Percentiles rank a stretch among this genome's conserved stretches.
phyloP scores from a whole-genome alignment of 1,140 invertebrate genomes.

The Acromyrmex charruanus region DNA sequence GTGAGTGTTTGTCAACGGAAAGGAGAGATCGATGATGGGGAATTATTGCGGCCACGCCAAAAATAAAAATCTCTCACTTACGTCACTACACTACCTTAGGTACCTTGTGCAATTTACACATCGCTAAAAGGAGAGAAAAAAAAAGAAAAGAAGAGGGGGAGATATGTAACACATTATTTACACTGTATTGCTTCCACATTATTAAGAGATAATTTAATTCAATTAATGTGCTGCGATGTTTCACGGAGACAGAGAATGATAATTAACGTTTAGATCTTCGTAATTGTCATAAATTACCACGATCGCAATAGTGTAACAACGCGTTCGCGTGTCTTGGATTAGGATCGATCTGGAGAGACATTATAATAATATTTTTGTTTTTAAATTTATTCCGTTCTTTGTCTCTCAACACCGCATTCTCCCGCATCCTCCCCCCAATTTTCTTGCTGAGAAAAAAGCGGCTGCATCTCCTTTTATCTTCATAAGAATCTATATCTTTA shows the following conservation, averaged over 20 bases:
- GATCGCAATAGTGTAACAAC: conserved; percentile 74
- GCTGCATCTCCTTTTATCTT: conserved; percentile 6
- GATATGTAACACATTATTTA: conserved; percentile 70
- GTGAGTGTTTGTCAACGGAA: conserved; percentile 20
- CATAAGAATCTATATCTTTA: conserved; percentile 19
- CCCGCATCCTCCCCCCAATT: not conserved
- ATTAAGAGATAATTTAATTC: conserved; percentile 67
- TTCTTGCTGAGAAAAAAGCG: not conserved
- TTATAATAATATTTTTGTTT: conserved; percentile 82
- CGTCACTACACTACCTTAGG: conserved; percentile 42
- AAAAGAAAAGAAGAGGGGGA: conserved; percentile 36
- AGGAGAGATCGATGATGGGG: conserved; percentile 18
- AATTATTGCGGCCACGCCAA: conserved; percentile 36
- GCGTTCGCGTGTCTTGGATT: conserved; percentile 62
- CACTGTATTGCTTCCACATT: conserved; percentile 76
- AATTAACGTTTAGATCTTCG: conserved; percentile 67
- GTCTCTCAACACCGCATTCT: not conserved
- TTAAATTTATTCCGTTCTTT: conserved; percentile 74
- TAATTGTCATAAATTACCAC: conserved; percentile 72
- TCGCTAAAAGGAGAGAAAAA: conserved; percentile 49
- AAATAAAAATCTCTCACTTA: conserved; percentile 56
- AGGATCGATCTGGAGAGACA: conserved; percentile 66
- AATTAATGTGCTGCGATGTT: conserved; percentile 64
- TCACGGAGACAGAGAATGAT: conserved; percentile 60
- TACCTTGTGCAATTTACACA: conserved; percentile 58